Base-by-base conservation (phyloP, 2,888 invertebrate genomes). In the Ectemnius cavifrons region DNA sequence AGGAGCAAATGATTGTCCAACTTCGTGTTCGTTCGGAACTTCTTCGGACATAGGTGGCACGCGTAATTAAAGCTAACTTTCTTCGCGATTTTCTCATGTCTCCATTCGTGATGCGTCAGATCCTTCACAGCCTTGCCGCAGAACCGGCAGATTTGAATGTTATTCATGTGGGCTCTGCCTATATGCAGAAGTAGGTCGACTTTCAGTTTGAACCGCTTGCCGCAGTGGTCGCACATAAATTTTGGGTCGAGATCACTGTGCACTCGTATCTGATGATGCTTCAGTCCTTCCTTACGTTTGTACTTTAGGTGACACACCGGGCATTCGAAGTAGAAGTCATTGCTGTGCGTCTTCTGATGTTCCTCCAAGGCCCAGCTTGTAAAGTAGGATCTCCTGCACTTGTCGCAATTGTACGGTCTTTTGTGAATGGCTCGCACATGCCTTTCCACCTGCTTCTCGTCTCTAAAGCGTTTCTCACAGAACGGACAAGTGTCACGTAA, bases 321-420 rank as follows among this genome's bases (percentile, higher is more conserved):
- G 46, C 85, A 85, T 57, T 84, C 79, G n/a, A 85, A 80, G 16
- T 16, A 52, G n/a, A 52, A 52, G 52, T 52, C 75, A 16, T 71
- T 78, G 3, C 76, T 75, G 63, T 87, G 86, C 1, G 73, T 80
- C 23, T 81, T 83, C 27, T 71, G 78, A 63, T 87, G 87, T n/a
- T 77, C 66, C 6, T 63, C 37, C 6, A 69, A 16, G 0, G 37
- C 45, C 5, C 20, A 46, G n/a, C 58, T 46, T 1, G 59, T 62
- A 0, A 45, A 37, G 4, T 47, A 80, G 0, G 83, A 78, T 2
- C 77, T 77, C 1, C 23, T 52, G n/a, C 73, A 79, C 20, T 72
- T 76, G 45, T 82, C 75, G 57, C 87, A 88, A 47, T 80, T 78
- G 67, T 75, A 78, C 0, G 84, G 80, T 45, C 79, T 79, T 28